Base-by-base conservation (phyloP, 2,888 invertebrate genomes). In the Uropetala carovei region DNA sequence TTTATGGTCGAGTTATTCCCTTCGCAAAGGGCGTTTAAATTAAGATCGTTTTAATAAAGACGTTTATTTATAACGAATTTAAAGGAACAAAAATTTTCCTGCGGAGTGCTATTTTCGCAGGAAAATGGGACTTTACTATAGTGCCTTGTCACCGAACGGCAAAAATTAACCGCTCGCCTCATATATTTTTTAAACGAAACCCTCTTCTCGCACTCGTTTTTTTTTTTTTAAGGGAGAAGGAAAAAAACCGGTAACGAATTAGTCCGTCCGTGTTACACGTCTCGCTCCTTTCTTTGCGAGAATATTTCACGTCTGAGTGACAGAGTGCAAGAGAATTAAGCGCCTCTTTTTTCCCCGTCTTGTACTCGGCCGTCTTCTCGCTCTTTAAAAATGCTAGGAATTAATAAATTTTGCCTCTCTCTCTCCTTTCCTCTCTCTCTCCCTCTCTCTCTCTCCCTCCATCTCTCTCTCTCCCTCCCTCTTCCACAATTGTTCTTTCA, bases 291-390 rank as follows among this genome's bases (percentile, higher is more conserved):
- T n/a, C 22, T 68, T 68, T 68, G 68, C n/a, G 68, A 68, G 68
- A 68, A 68, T 68, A 68, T 68, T 68, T 68, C 68, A 68, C 68
- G 68, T 68, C 68, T 68, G 68, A 68, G 22, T 68, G 68, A 68
- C 68, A 68, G 68, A 68, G 68, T 68, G 68, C 68, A 68, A n/a
- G 68, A 18, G 68, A 68, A 68, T 68, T 68, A 68, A 68, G 18
- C 18, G 22, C 68, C 18, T 93, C 92, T 91, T 57, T 85, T 91
- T 93, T 92, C 93, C 92, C 92, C 93, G 81, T 92, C 92, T 91
- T 86, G 92, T 85, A 86, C 92, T 92, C 92, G 82, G 92, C 60
- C 91, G 93, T 93, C 93, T 93, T 93, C 93, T 93, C 93, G 92
- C 93, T 93, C 93, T 93, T 93, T n/a, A 68, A 68, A 68, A 68